Base-by-base conservation (phyloP, 2,888 invertebrate genomes). In the Papilio demoleus region DNA sequence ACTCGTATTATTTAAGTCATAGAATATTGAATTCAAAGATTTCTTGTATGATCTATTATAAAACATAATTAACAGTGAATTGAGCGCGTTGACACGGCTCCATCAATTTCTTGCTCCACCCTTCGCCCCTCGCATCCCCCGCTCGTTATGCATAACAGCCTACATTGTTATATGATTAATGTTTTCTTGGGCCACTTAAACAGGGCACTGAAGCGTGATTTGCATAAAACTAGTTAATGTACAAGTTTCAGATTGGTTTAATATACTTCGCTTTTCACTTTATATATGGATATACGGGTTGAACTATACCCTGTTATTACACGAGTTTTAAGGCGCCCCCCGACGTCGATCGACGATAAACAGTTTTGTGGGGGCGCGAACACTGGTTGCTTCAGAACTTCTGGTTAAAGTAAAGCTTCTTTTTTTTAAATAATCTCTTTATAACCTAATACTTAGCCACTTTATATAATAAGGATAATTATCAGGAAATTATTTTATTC, bases 151-250 rank as follows among this genome's bases (percentile, higher is more conserved):
- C 85, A 84, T 84, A 84, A 84, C 70, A 72, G 72, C 81, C 84
- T 87, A 89, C 90, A 89, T 88, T 90, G 88, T 90, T 83, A 85
- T 79, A 79, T 90, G 90, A 91, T 91, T 90, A 90, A 91, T 91
- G 88, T 81, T 82, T 84, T 81, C 83, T 80, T 76, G 75, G 77
- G 81, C 80, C 85, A 84, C 87, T 87, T 84, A 84, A 85, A 83
- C 81, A 82, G 79, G 80, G 83, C 79, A 81, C 80, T 81, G 80
- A 77, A 86, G 82, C 86, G 80, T 91, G 90, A 90, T 90, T 89
- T 90, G 90, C 90, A 88, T 88, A 85, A 88, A 90, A 88, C 86
- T 87, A 85, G 80, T 86, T 89, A 88, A 88, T 88, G 85, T 81
- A 82, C 81, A 87, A 89, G 88, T 87, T 87, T 76, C 70, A 71